Base-by-base conservation (phyloP, 1,140 invertebrate genomes). In the Drosophila ananassae region DNA sequence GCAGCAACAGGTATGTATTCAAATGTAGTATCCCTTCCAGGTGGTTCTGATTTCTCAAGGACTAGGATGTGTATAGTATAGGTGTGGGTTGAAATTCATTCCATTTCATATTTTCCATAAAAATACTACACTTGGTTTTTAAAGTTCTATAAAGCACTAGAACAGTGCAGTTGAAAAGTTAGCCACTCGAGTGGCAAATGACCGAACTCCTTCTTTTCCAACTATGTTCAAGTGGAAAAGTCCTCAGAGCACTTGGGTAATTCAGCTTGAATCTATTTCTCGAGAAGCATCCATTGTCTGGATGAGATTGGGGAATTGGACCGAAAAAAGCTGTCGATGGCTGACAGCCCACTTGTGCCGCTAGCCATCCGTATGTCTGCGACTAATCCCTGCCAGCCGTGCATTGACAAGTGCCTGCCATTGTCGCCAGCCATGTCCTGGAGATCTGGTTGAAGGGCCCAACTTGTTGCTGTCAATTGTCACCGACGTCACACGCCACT, bases 1-100 rank as follows among this genome's bases (percentile, higher is more conserved):
- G 90, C 90, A 59, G 82, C 90, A 79, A 91, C 90, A 91, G 90
- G 90, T 91, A 91, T 75, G 81, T 87, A 61, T 32, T 32, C 52
- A 24, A 9, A 30, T 2, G 7, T 22, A 28, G 13, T 37, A 53
- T 47, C 8, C 22, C 21, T 17, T 7, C 39, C 37, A 68, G 8
- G 32, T 28, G 25, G 21, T 30, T 32, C 10, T 5, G 17, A 32
- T 13, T n/a, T 13, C 34, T 37, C 21, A 9, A 22, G 21, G 10
- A 22, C 13, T 44, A 39, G 2, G 46, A 21, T 9, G 13, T 37
- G 28, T 46, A 46, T 17, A 28, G 25, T 28, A 7, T 46, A 6
- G 24, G 21, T 58, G 24, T 58, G 7, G 34, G 34, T 37, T 4
- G 10, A 37, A 37, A 12, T 12, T 37, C 34, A 37, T 12, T 12